Percentiles rank a stretch among this genome's conserved stretches.
These are phyloP conservation scores for Oncorhynchus mykiss DNA, from an alignment of 2,113 vertebrate species.

Conservation along the genomic window DNA sequence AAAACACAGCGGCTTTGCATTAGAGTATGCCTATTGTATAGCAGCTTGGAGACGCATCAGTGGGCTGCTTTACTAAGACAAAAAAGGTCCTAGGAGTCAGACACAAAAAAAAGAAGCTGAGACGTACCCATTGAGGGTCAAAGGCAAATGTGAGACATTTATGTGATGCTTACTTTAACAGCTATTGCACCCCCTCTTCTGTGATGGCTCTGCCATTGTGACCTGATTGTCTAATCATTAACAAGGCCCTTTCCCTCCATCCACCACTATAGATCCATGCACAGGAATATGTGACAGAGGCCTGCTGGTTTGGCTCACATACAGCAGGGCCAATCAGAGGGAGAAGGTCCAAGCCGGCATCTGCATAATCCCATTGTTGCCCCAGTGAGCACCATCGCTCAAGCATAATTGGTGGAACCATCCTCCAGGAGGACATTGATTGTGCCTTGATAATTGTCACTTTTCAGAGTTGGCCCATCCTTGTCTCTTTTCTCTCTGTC, in stretches of 20 bases:
- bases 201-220: neutral
- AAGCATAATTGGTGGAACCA: constrained; percentile 21
- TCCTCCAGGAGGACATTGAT: constrained; percentile 35
- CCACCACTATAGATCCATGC: no score
- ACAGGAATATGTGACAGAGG: no score
- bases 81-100: no score
- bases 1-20: neutral
- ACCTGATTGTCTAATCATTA: neutral
- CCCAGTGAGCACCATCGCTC: constrained; percentile 10
- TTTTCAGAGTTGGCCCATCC: neutral
- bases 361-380: constrained; percentile 37
- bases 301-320: no score
- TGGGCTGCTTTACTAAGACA: neutral
- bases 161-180: neutral
- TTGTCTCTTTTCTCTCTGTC: neutral
- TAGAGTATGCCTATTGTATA: neutral
- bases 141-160: neutral
- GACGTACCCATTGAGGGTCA: no score
- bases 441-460: neutral
- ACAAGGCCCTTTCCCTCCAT: neutral
- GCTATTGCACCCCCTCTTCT: neutral
- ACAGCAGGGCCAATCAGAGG: neutral
- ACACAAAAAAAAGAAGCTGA: neutral
- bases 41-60: neutral
- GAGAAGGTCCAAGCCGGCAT: constrained; percentile 13